These are phyloP conservation scores for Nematolebias whitei DNA, from an alignment of 2,113 vertebrate species.

Conservation along the genomic window DNA sequence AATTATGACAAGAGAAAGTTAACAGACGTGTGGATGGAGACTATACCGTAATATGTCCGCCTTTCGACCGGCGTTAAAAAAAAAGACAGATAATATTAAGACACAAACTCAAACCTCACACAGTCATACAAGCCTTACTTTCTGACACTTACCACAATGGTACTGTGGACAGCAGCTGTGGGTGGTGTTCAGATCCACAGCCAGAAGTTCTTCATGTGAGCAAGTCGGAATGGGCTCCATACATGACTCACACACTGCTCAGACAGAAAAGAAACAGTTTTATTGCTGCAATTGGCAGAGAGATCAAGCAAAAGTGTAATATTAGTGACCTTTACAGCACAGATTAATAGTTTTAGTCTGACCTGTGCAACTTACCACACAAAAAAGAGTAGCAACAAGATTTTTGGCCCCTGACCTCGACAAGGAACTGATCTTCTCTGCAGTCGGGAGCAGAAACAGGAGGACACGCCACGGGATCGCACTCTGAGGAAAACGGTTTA, in stretches of 20 bases:
- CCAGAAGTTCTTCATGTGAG: slow-evolving; percentile 88
- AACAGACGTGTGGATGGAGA: too few species aligned
- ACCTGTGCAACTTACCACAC: slow-evolving; percentile 82
- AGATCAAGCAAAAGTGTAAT: neutral
- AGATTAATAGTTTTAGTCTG: slow-evolving; percentile 3
- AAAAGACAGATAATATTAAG: slow-evolving; percentile 14
- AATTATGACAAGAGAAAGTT: too few species aligned
- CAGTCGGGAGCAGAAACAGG: slow-evolving; percentile 81
- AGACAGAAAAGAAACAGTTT: slow-evolving; percentile 41
- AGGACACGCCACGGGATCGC: slow-evolving; percentile 87
- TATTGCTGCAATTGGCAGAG: slow-evolving; percentile 31
- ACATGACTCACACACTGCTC: slow-evolving; percentile 86
- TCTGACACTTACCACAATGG: slow-evolving; percentile 89
- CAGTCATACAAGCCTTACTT: neutral
- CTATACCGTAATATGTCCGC: too few species aligned
- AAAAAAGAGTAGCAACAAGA: slow-evolving; percentile 92
- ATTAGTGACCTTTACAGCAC: neutral
- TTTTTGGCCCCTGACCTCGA: slow-evolving; percentile 87
- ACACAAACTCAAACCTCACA: neutral
- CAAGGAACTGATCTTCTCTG: slow-evolving; percentile 92
- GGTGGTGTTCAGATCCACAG: slow-evolving; percentile 88
- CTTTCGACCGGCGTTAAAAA: too few species aligned
- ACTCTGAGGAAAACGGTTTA: slow-evolving; percentile 81
- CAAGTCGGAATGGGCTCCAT: slow-evolving; percentile 88
- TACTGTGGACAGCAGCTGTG: slow-evolving; percentile 91